A percentile compares a stretch with the other conserved stretches of the same genome.
phyloP scores from a whole-genome alignment of 2,888 invertebrate species.

The Lepidocyrtinus sp. region DNA sequence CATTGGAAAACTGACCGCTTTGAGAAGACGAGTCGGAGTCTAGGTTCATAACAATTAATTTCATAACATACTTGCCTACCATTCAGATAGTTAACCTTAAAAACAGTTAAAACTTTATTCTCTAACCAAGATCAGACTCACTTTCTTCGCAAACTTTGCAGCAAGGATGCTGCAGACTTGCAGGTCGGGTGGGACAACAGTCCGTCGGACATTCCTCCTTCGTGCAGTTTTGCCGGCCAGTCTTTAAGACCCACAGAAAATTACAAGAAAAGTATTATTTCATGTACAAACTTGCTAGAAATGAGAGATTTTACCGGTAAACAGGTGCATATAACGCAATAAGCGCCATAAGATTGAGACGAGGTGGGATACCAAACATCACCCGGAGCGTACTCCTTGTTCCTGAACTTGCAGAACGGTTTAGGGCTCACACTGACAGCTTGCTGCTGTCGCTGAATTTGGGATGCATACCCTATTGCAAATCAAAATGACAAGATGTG shows the following conservation, averaged over 20 bases:
- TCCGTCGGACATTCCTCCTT: conserved; percentile 63
- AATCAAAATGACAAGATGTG: background rate
- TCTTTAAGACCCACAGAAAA: conserved; percentile 42
- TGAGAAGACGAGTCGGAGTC: conserved; percentile 58
- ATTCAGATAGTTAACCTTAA: no score
- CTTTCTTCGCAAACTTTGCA: conserved; percentile 64
- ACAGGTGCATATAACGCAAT: conserved; percentile 67
- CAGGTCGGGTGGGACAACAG: conserved; percentile 46
- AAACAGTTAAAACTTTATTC: no score
- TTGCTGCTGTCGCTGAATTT: conserved; percentile 25
- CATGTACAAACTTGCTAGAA: no score
- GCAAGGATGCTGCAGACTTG: conserved; percentile 59
- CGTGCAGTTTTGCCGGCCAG: conserved; percentile 65
- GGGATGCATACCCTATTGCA: conserved; percentile 48
- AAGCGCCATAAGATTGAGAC: conserved; percentile 57
- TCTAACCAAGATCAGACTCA: no score
- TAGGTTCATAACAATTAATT: background rate
- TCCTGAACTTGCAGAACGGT: conserved; percentile 61
- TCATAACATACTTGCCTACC: no score
- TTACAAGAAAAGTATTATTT: background rate
- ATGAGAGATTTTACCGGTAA: conserved; percentile 64
- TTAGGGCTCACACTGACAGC: conserved; percentile 39
- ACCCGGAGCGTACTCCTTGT: conserved; percentile 65
- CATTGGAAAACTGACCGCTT: conserved; percentile 44
- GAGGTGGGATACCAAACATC: conserved; percentile 66